Evolutionary conservation across 1,140 invertebrate species (phyloP), one percentile per base, ranked within the genome.

Genomic region (Drosophila neocordata): DNA sequence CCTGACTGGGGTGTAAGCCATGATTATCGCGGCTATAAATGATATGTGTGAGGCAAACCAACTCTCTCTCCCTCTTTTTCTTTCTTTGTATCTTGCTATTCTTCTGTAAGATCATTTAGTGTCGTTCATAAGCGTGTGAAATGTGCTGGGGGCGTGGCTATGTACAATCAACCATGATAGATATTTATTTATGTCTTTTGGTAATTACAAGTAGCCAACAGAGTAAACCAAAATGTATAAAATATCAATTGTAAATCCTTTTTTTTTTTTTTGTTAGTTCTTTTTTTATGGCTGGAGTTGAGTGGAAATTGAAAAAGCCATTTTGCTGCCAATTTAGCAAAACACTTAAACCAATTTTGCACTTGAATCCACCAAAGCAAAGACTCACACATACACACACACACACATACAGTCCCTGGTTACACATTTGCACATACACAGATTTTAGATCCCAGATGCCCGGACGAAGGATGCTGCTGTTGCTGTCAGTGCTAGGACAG

Each of bases 331-430:
- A 91, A 91, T 91, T 91, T 91, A 73, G 90, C 85, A 88, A 31
- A 91, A 91, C 89, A 91, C 89, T 91, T 91, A 89, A 91, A 90
- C 85, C 89, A 91, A 91, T 91, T 91, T 91, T 79, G 80, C 85
- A 91, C 89, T 91, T 91, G 82, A 90, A 83, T 91, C 85, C 89
- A 90, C 89, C 77, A 53, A 83, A 63, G 69, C 78, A 82, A 72
- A 77, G 67, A 75, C 64, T 73, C 51, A 68, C 52, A 53, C 24
- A 63, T 13, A 44, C 41, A 44, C 41, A 34, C 44, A 44, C 58
- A 57, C 55, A 31, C 68, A 62, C 27, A 31, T 22, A 22, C 65
- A 41, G 18, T 44, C 34, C 22, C 20, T 35, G 37, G 57, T 51
- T 62, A 74, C 71, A 78, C 66, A 69, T 57, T 51, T 63, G 48